Evolutionary conservation across 2,113 vertebrate genomes (phyloP).

Genomic region (Phyllopteryx taeniolatus): DNA sequence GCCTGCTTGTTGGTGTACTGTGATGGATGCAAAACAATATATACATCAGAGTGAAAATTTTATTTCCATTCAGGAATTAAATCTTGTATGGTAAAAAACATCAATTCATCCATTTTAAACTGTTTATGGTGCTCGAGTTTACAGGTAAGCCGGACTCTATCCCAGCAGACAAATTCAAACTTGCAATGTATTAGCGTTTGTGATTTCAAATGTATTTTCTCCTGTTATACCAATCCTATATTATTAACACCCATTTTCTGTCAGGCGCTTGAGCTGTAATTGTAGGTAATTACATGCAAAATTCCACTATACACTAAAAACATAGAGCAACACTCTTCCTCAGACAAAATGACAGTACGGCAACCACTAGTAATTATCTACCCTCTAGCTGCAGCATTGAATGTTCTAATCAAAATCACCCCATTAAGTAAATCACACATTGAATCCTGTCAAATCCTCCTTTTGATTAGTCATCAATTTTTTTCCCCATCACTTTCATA

Average conservation of each 20-base stretch:
- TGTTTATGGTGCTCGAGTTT: no score
- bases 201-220: not conserved
- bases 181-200: no score
- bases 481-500: constrained; percentile 7
- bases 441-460: constrained; percentile 7
- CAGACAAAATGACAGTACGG: not conserved
- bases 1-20: no score
- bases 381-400: not conserved
- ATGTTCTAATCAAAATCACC: not conserved
- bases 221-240: not conserved
- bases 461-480: not conserved
- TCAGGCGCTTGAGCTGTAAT: not conserved
- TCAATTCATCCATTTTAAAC: no score
- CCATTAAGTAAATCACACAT: constrained; percentile 21
- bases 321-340: not conserved
- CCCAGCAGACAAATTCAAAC: no score
- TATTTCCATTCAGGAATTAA: no score
- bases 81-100: no score
- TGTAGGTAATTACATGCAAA: not conserved
- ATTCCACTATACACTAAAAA: no score
- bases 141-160: no score
- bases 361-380: not conserved
- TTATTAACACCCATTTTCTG: not conserved
- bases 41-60: no score
- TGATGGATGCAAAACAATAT: no score